A percentile compares a stretch with the other conserved stretches of the same genome.
Conservation (phyloP, 2,888 invertebrate genomes). For the Synergus umbraculus region DNA sequence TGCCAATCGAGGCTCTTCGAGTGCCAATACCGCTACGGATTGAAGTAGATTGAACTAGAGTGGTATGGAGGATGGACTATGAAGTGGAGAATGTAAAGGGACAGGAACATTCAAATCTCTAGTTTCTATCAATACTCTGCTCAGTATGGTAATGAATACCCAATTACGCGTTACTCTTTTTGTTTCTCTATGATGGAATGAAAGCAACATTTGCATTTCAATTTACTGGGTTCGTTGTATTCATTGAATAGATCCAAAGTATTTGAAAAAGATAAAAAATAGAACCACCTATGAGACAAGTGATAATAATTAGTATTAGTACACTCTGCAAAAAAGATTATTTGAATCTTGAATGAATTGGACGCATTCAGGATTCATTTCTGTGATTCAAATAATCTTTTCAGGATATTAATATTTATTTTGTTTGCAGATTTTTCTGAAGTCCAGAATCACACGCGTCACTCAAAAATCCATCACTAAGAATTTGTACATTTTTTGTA, state of each 20-base stretch:
- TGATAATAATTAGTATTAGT: too few relatives aligned
- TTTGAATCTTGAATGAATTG: too few relatives aligned
- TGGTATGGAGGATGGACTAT: slow-evolving; percentile 51
- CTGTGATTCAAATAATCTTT: too few relatives aligned
- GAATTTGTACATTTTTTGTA: neutral
- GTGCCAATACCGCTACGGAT: slow-evolving; percentile 62
- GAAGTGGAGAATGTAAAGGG: slow-evolving; percentile 34
- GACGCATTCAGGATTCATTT: too few relatives aligned
- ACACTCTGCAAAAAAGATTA: too few relatives aligned
- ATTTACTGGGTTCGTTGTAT: too few relatives aligned
- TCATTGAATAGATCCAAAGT: too few relatives aligned
- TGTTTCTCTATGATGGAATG: neutral
- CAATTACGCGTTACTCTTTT: neutral
- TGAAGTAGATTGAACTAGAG: slow-evolving; percentile 52
- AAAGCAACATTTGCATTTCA: neutral
- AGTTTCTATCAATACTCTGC: neutral
- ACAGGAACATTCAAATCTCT: slow-evolving; percentile 25
- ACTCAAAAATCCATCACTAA: neutral
- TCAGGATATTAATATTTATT: neutral
- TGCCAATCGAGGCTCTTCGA: slow-evolving; percentile 61
- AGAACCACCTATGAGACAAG: too few relatives aligned
- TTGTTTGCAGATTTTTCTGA: neutral
- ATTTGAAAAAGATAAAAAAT: too few relatives aligned
- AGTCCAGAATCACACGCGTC: neutral
- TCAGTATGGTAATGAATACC: neutral